Evolutionary conservation across 2,113 vertebrate genomes (phyloP).

Genomic region (Girardinichthys multiradiatus): DNA sequence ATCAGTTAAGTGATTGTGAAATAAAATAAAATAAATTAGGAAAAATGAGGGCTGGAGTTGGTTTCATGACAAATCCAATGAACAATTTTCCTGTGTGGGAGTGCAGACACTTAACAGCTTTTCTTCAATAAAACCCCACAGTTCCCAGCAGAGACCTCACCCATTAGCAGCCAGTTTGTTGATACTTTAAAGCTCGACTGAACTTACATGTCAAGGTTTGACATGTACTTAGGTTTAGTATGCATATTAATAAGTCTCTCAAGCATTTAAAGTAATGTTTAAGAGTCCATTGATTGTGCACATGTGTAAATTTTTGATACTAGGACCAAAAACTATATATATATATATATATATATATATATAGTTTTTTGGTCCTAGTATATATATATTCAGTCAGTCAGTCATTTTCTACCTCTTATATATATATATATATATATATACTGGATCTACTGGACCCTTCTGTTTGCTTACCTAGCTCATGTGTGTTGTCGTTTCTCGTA

Average conservation of each 20-base stretch:
- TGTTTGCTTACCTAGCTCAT: too few relatives aligned
- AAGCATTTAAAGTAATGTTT: not conserved
- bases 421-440: too few relatives aligned
- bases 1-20: constrained; percentile 54
- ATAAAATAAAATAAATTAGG: constrained; percentile 57
- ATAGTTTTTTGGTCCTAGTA: too few relatives aligned
- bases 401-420: too few relatives aligned
- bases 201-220: not conserved
- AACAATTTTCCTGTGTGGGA: constrained; percentile 1
- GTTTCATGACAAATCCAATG: constrained; percentile 27
- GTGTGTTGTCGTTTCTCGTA: too few relatives aligned
- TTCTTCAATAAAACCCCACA: not conserved
- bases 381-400: too few relatives aligned
- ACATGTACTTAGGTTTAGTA: not conserved
- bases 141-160: constrained; percentile 1
- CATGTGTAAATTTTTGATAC: not conserved
- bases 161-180: not conserved
- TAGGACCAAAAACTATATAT: too few relatives aligned
- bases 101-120: constrained; percentile 4
- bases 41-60: constrained; percentile 40
- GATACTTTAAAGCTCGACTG: not conserved
- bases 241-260: constrained; percentile 1
- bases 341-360: too few relatives aligned
- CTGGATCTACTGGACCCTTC: too few relatives aligned
- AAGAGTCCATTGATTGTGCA: constrained; percentile 1